Evolutionary conservation across 2,888 invertebrate genomes (phyloP).

Genomic region (Euphydryas editha): DNA sequence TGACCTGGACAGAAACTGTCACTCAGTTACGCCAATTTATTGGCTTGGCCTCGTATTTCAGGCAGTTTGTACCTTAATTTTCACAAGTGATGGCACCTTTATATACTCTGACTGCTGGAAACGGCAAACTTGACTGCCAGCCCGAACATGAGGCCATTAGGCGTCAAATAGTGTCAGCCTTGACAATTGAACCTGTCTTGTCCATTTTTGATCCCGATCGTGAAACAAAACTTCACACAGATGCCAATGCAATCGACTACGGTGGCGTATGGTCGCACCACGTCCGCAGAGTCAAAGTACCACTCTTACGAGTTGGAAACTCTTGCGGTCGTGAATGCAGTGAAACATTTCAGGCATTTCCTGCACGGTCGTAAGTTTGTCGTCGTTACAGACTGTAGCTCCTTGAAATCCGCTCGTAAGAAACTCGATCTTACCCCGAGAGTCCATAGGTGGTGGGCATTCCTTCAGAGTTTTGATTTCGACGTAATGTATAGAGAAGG

Average conservation of each 20-base stretch:
- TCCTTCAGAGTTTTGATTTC: background rate
- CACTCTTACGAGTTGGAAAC: conserved; percentile 46
- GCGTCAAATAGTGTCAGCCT: conserved; percentile 24
- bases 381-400: background rate
- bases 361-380: background rate
- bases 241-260: conserved; percentile 41
- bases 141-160: conserved; percentile 6
- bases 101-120: background rate
- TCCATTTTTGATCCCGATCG: conserved; percentile 37
- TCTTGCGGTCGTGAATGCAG: conserved; percentile 41
- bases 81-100: conserved; percentile 21
- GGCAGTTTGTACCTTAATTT: conserved; percentile 33
- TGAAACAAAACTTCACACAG: conserved; percentile 38
- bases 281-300: conserved; percentile 33
- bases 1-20: conserved; percentile 25
- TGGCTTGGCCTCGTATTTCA: conserved; percentile 36
- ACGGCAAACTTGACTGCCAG: conserved; percentile 20
- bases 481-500: background rate
- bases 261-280: conserved; percentile 38
- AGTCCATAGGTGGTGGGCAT: background rate
- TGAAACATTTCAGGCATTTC: background rate
- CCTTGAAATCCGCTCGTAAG: background rate
- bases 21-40: too few species aligned
- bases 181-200: conserved; percentile 36
- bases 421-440: background rate